Conservation (phyloP, 2,888 invertebrate genomes). For the Balanococcus diminutus region DNA sequence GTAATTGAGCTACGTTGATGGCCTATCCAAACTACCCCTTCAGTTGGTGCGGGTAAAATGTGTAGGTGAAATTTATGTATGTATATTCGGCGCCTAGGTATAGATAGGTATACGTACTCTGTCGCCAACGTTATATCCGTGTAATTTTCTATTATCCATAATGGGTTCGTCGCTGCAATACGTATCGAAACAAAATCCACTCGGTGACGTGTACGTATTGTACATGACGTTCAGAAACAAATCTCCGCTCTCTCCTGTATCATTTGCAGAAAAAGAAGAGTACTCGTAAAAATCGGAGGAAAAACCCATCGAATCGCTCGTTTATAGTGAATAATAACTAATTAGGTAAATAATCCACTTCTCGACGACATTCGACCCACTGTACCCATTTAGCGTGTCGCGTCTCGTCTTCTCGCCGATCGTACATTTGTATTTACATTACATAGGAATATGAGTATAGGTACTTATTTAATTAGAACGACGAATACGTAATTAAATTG, state of each 20-base stretch:
- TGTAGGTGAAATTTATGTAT: too few relatives aligned
- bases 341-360: conserved; percentile 14
- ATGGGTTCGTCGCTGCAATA: conserved; percentile 65
- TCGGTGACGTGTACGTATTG: conserved; percentile 65
- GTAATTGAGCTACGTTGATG: too few relatives aligned
- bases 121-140: conserved; percentile 70
- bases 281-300: neutral
- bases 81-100: too few relatives aligned
- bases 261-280: too few relatives aligned
- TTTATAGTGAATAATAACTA: neutral
- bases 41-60: too few relatives aligned
- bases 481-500: neutral
- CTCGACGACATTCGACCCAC: conserved; percentile 6
- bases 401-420: neutral
- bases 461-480: neutral
- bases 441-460: neutral
- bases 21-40: too few relatives aligned
- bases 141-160: conserved; percentile 65
- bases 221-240: conserved; percentile 67
- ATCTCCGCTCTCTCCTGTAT: conserved; percentile 61
- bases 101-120: conserved; percentile 62
- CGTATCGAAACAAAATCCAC: conserved; percentile 68
- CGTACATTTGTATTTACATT: too few relatives aligned
- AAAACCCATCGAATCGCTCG: too few relatives aligned
- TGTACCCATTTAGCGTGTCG: neutral